Percentiles rank a stretch among this genome's conserved stretches.
Evolutionary conservation across 2,113 vertebrate genomes (phyloP).

Genomic region (Myotis yumanensis): DNA sequence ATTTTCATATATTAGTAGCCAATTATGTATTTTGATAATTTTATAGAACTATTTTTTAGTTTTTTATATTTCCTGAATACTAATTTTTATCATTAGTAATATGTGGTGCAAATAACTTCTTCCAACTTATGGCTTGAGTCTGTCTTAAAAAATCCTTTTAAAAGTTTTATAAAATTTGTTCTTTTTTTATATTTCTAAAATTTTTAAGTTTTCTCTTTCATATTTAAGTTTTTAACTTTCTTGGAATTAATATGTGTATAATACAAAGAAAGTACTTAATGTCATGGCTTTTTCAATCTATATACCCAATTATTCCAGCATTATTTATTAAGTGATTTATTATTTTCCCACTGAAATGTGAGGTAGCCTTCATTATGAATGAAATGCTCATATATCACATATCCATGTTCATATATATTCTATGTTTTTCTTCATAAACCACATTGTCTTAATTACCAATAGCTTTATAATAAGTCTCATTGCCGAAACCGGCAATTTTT

Average conservation of each 20-base stretch:
- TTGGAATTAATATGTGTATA: not conserved
- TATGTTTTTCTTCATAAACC: not conserved
- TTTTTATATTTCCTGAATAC: not conserved
- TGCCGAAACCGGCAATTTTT: too few relatives aligned
- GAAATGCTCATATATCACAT: not conserved
- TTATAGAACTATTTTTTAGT: not conserved
- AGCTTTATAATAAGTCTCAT: not conserved
- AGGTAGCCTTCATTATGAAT: not conserved
- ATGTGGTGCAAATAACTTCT: not conserved
- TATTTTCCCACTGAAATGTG: not conserved
- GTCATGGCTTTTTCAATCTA: not conserved
- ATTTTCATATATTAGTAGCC: not conserved
- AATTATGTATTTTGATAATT: not conserved
- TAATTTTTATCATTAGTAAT: not conserved
- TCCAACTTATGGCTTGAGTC: not conserved
- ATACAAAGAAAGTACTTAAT: not conserved
- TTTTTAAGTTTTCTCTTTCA: not conserved
- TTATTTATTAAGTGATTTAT: not conserved
- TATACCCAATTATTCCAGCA: not conserved
- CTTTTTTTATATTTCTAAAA: not conserved
- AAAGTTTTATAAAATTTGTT: not conserved
- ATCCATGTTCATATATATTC: not conserved
- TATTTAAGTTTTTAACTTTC: not conserved
- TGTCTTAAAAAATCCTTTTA: not conserved
- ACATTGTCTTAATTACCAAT: not conserved